Base-by-base conservation (phyloP, 2,797 vertebrate species). In the Myotis myotis region DNA sequence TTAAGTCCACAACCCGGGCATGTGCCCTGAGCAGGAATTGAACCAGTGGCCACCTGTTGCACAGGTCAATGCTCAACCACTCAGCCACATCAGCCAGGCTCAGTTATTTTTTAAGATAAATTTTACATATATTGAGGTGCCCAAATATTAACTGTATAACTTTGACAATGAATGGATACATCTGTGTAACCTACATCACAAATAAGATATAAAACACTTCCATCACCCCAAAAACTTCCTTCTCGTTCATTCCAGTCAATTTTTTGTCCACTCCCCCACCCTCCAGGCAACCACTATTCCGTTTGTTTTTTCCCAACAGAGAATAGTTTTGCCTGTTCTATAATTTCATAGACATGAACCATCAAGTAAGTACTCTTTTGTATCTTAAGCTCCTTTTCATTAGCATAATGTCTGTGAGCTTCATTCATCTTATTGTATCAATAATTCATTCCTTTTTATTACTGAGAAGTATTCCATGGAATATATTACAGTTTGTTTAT, bases 241-340 rank as follows among this genome's bases (percentile, higher is more conserved):
- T 89, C 17, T 41, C 16, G 47, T 49, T 91, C 9, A 12, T 84
- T 30, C 44, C 11, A n/a, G 53, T 38, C 51, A 72, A 49, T 70
- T 71, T 66, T 41, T 47, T 87, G 70, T 87, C 76, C 19, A 64
- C 53, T 53, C n/a, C 33, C 44, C 66, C 4, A 74, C 11, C 44
- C 13, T 28, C 19, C 2, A 57, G 62, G 68, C 66, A 60, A 64
- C 25, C 33, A 79, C 5, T 78, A 10, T 51, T 88, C 10, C 60
- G 33, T 81, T 44, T 71, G 74, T 84, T 53, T 88, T 82, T 68
- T 7, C 60, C 62, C 41, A 84, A 22, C 30, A 41, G 4, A 66
- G 11, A 87, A 76, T 87, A 66, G n/a, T 81, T 94, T 92, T 94
- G 19, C 68, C 30, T 51, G 17, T 68, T 76, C n/a, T 76, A 72